Evolutionary conservation across 1,140 invertebrate genomes (phyloP).

Genomic region (Dermatophagoides farinae): DNA sequence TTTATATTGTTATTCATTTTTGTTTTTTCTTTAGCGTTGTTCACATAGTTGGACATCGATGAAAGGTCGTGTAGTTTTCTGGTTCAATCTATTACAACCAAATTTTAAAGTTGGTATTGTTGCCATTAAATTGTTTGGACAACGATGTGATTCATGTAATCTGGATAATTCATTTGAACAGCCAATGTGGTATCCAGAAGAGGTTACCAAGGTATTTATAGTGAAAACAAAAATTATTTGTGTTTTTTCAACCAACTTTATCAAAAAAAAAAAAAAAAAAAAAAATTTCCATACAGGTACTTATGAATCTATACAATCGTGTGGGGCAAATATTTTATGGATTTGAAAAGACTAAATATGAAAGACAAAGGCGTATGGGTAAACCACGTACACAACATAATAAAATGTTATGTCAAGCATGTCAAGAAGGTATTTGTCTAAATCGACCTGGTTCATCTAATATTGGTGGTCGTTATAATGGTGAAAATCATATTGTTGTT

Average conservation of each 20-base stretch:
- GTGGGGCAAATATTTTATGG: slow-evolving; percentile 32
- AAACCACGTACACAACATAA: slow-evolving; percentile 31
- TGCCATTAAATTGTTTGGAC: slow-evolving; percentile 30
- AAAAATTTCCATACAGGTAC: slow-evolving; percentile 22
- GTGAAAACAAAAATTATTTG: neutral
- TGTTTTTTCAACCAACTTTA: neutral
- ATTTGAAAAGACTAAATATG: slow-evolving; percentile 26
- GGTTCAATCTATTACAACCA: slow-evolving; percentile 27
- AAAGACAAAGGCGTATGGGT: slow-evolving; percentile 27
- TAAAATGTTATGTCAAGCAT: slow-evolving; percentile 29
- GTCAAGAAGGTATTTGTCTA: slow-evolving; percentile 29
- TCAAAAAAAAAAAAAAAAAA: no score
- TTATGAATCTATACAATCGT: slow-evolving; percentile 28
- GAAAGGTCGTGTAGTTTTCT: slow-evolving; percentile 32
- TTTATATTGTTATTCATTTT: slow-evolving; percentile 1
- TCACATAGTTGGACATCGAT: slow-evolving; percentile 34
- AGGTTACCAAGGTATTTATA: slow-evolving; percentile 29
- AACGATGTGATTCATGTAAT: slow-evolving; percentile 30
- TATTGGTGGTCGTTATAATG: neutral
- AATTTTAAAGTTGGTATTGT: slow-evolving; percentile 24
- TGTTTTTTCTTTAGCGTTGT: slow-evolving; percentile 23
- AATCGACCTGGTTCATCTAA: slow-evolving; percentile 8
- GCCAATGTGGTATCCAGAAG: slow-evolving; percentile 34
- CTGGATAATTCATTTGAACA: slow-evolving; percentile 26
- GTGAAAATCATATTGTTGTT: no score